Percentiles rank a stretch among this genome's conserved stretches.
Conservation (phyloP, 2,113 vertebrate species). For the Eupsittula cactorum region DNA sequence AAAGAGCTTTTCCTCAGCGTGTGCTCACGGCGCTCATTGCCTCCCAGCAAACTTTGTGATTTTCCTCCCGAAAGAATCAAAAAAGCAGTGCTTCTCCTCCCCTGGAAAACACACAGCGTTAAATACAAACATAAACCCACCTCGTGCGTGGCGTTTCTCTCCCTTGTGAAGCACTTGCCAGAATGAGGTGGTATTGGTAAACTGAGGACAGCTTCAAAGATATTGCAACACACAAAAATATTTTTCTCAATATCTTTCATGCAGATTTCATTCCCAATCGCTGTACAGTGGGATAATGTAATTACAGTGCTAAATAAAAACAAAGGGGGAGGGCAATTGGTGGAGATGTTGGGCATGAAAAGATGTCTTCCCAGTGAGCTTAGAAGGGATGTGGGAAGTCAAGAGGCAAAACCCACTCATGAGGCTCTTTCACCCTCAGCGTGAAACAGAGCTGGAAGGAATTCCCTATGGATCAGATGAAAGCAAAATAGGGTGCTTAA, state of each 20-base stretch:
- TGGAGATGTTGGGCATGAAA: background rate
- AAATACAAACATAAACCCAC: background rate
- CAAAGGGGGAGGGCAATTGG: background rate
- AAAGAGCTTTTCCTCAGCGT: background rate
- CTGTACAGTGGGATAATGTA: background rate
- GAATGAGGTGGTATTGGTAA: background rate
- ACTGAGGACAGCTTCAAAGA: background rate
- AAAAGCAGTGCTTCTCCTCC: background rate
- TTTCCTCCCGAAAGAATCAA: background rate
- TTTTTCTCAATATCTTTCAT: constrained; percentile 6
- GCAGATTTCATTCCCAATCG: background rate
- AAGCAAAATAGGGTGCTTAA: background rate
- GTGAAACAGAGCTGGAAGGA: background rate
- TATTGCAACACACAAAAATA: background rate
- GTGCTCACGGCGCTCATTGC: accelerated
- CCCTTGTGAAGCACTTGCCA: background rate
- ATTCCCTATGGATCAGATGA: background rate
- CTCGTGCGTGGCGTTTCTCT: background rate
- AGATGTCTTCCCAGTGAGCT: background rate
- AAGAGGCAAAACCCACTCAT: background rate
- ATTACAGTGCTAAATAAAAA: constrained; percentile 40
- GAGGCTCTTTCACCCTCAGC: background rate
- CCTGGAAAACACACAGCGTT: background rate
- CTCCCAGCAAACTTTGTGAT: background rate
- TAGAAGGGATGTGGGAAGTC: constrained; percentile 7